Conservation (phyloP, 2,888 invertebrate species). For the Leucozona laternaria region DNA sequence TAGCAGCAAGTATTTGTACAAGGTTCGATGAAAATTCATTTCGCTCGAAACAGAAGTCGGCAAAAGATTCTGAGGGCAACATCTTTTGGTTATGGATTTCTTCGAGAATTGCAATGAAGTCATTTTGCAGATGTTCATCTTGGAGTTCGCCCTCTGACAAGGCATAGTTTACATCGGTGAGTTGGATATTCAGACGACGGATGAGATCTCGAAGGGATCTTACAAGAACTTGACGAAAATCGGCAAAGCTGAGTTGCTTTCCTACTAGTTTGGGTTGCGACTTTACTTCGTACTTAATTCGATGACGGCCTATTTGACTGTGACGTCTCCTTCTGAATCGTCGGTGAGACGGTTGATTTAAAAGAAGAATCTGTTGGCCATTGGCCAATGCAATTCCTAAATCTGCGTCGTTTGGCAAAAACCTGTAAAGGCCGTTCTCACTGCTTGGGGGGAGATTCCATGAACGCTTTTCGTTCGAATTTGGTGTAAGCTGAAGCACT, state of each 20-base stretch:
- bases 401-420: conserved; percentile 75
- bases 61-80: conserved; percentile 66
- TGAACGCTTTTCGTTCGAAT: conserved; percentile 78
- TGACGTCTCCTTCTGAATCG: conserved; percentile 36
- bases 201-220: conserved; percentile 78
- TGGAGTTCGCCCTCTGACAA: conserved; percentile 81
- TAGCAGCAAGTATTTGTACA: conserved; percentile 79
- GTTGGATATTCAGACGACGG: conserved; percentile 79
- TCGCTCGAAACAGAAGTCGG: conserved; percentile 73
- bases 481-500: conserved; percentile 77
- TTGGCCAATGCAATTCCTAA: conserved; percentile 81
- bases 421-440: conserved; percentile 72
- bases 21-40: conserved; percentile 78
- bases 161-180: conserved; percentile 80
- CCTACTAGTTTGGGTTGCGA: neutral
- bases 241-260: conserved; percentile 71
- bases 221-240: conserved; percentile 75
- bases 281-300: neutral
- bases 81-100: conserved; percentile 77
- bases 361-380: conserved; percentile 79
- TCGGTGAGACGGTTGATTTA: conserved; percentile 46
- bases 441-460: conserved; percentile 73
- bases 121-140: conserved; percentile 79
- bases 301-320: conserved; percentile 23
- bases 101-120: conserved; percentile 78